phyloP scores from a whole-genome alignment of 2,888 invertebrate genomes.

The Metallyticus violacea region DNA sequence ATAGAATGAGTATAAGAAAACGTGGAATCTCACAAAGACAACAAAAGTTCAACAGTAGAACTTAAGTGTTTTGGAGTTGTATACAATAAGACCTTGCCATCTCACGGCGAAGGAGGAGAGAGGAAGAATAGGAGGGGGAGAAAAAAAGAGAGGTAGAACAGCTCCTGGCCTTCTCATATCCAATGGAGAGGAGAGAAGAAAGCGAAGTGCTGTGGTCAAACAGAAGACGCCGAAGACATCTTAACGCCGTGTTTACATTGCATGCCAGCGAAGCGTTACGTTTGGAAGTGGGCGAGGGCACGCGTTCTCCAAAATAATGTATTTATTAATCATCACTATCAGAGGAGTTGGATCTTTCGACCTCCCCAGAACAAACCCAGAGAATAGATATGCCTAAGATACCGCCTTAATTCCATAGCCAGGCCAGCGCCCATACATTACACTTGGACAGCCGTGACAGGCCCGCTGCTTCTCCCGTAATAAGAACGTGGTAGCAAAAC shows the following conservation, averaged over 20 bases:
- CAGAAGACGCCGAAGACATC: no score
- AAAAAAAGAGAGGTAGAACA: neutral
- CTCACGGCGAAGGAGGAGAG: no score
- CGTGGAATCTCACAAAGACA: no score
- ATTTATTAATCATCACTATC: slow-evolving; percentile 32
- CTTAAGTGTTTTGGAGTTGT: no score
- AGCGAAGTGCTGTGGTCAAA: no score
- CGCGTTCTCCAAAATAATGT: slow-evolving; percentile 28
- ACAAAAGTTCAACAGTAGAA: no score
- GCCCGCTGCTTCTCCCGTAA: neutral
- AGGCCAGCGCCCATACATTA: neutral
- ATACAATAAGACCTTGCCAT: no score
- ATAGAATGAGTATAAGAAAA: no score
- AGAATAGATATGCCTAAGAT: neutral
- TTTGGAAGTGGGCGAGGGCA: neutral
- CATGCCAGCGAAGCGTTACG: slow-evolving; percentile 21
- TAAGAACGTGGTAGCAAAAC: neutral
- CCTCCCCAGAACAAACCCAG: neutral
- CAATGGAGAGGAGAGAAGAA: no score
- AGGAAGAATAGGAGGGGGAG: neutral
- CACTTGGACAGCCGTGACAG: neutral
- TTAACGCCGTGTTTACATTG: neutral
- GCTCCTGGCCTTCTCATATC: no score
- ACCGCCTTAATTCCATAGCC: neutral
- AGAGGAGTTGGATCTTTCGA: neutral